Percentiles rank a stretch among this genome's conserved stretches.
These are phyloP conservation scores for rat (Rattus norvegicus) DNA, from an alignment of 2,113 vertebrate species.

Conservation along the genomic window GRCr8 NC_086028.1:77065501-77066000, in stretches of 20 bases:
- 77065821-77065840: not conserved
- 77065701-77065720: not conserved
- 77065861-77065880: not conserved
- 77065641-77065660: not conserved
- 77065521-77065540: too few species aligned
- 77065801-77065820: too few species aligned
- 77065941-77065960: not conserved
- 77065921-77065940: not conserved
- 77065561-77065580: not conserved
- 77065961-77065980: not conserved
- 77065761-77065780: not conserved
- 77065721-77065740: not conserved
- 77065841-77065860: not conserved
- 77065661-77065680: not conserved
- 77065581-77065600: not conserved
- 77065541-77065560: not conserved
- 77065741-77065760: not conserved
- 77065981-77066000: not conserved
- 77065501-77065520: not conserved
- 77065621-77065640: not conserved
- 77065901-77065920: not conserved
- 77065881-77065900: not conserved
- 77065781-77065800: not conserved
- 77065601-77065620: too few species aligned
- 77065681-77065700: not conserved